Base-by-base conservation (phyloP, 2,888 invertebrate genomes). In the Mesochorus sp. region DNA sequence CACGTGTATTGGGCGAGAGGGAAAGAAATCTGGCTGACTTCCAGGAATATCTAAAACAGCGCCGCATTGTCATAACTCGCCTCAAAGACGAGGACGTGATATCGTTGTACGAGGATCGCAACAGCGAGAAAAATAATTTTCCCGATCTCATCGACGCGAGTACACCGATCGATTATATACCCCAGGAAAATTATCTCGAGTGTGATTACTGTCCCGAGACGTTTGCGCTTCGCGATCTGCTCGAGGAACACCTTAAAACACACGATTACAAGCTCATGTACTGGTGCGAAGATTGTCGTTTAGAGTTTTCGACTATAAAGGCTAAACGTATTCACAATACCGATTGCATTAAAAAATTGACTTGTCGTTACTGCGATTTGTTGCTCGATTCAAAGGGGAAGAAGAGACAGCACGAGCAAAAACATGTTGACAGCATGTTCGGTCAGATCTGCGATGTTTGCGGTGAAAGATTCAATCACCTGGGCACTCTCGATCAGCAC, bases 401-500 rank as follows among this genome's bases (percentile, higher is more conserved):
- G 31, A 91, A 91, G 49, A 83, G 91, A 1, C 91, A 90, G 61
- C 91, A 90, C 31, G 91, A 91, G 42, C 91, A 91, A 17, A 91
- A 90, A 61, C 91, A 91, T 72, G 87, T 89, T 19, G 91, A 91
- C 73, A 86, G 74, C 21, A 80, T 86, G 66, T 86, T 85, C 42
- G 91, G 91, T 0, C 91, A 91, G 51, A 66, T 91, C 3, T 91
- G 91, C 37, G 91, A 91, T 26, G 78, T 87, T 19, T 91, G 91
- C 47, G 91, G 91, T 0, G 91, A 91, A 34, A 91, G 89, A 51
- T 91, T 91, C 73, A 91, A 91, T 47, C 91, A 91, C 51, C 88
- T 89, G 42, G 90, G 90, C 2, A 91, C 91, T 0, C 67, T 91
- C n/a, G 91, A 91, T 80, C 91, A 91, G 49, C 91, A 91, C 14